Conservation (phyloP, 1,140 invertebrate genomes). For the Drosophila insularis region DNA sequence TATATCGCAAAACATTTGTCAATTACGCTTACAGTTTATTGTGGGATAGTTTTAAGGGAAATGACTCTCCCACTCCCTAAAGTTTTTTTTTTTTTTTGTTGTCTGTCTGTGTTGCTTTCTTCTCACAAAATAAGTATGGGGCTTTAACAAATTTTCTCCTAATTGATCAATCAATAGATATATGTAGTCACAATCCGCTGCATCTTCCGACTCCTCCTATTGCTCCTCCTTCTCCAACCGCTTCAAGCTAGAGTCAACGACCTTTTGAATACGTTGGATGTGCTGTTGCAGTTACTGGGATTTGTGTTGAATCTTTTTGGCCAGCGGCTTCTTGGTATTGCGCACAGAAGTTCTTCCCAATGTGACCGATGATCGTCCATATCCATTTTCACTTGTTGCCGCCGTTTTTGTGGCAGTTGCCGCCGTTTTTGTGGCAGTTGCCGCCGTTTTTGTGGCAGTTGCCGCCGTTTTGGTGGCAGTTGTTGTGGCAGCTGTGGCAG, state of each 20-base stretch:
- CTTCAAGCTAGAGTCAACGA: too few species aligned
- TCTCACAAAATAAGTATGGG: not conserved
- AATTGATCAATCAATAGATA: slow-evolving; percentile 59
- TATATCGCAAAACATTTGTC: slow-evolving; percentile 19
- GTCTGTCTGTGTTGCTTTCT: not conserved
- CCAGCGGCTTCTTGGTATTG: not conserved
- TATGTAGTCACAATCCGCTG: slow-evolving; percentile 17
- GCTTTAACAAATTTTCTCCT: slow-evolving; percentile 15
- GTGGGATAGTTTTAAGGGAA: not conserved
- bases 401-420: not conserved
- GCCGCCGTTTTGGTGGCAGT: too few species aligned
- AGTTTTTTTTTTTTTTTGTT: too few species aligned
- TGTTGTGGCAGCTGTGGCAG: too few species aligned
- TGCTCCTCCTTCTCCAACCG: not conserved
- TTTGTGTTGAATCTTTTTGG: too few species aligned
- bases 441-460: too few species aligned
- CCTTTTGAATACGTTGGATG: too few species aligned
- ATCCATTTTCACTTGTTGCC: not conserved
- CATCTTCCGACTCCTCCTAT: not conserved
- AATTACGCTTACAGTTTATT: not conserved
- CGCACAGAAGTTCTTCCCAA: not conserved
- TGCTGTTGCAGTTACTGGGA: too few species aligned
- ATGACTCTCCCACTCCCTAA: not conserved
- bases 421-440: too few species aligned
- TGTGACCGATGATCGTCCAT: not conserved